phyloP scores from a whole-genome alignment of 2,888 invertebrate genomes.

The Chrysina gloriosa region DNA sequence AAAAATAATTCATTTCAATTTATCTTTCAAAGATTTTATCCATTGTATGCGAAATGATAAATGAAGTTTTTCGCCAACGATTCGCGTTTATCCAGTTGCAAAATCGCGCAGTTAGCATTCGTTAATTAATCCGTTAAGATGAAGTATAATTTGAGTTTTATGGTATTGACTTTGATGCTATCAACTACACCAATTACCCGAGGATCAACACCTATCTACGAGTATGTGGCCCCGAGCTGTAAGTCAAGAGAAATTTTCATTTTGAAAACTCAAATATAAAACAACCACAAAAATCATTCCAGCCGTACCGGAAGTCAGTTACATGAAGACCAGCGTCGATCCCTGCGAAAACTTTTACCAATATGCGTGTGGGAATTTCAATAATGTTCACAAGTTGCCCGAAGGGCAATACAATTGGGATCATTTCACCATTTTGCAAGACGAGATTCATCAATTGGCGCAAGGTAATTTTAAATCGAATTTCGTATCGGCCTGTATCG shows the following conservation, averaged over 20 bases:
- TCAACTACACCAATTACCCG: neutral
- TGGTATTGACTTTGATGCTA: neutral
- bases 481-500: too few relatives aligned
- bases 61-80: neutral
- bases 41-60: slow-evolving; percentile 13
- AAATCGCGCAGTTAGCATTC: neutral
- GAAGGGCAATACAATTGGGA: slow-evolving; percentile 58
- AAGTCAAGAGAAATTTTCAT: slow-evolving; percentile 1
- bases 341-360: slow-evolving; percentile 67
- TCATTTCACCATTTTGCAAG: slow-evolving; percentile 63
- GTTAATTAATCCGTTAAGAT: neutral
- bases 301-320: slow-evolving; percentile 57
- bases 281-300: too few relatives aligned
- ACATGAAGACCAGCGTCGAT: slow-evolving; percentile 60
- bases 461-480: slow-evolving; percentile 60
- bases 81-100: neutral
- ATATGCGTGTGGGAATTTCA: slow-evolving; percentile 66
- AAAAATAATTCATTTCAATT: neutral
- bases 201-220: too few relatives aligned
- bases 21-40: slow-evolving; percentile 22
- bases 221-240: slow-evolving; percentile 21
- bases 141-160: neutral
- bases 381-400: slow-evolving; percentile 61
- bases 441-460: slow-evolving; percentile 57
- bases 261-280: too few relatives aligned